A percentile compares a stretch with the other conserved stretches of the same genome.
phyloP scores from a whole-genome alignment of 2,797 vertebrate genomes.

The Falco novaeseelandiae region DNA sequence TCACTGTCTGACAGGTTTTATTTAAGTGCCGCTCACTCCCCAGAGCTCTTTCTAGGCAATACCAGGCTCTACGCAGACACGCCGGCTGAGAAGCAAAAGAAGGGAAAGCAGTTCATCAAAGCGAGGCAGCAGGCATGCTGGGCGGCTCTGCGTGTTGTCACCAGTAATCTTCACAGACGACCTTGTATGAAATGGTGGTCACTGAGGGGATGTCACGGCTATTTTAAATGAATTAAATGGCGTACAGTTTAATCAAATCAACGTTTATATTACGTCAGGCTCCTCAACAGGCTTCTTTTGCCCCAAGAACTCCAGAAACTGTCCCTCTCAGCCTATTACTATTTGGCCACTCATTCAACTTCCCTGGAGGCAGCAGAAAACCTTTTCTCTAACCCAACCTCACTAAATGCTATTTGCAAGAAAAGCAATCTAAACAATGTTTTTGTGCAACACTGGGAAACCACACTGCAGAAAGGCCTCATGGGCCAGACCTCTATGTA shows the following conservation, averaged over 20 bases:
- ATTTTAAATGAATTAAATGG: neutral
- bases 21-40: neutral
- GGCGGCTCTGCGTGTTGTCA: neutral
- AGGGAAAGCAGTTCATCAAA: neutral
- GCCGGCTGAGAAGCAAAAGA: neutral
- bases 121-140: neutral
- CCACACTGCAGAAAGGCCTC: neutral
- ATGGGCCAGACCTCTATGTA: rapidly evolving
- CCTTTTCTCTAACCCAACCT: neutral
- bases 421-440: neutral
- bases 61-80: neutral
- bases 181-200: neutral
- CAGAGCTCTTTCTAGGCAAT: neutral
- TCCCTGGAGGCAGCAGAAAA: neutral
- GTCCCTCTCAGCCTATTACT: neutral
- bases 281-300: neutral
- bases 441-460: neutral
- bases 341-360: neutral
- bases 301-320: neutral
- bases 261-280: neutral
- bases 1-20: slow-evolving; percentile 57
- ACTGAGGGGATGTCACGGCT: neutral
- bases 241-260: neutral
- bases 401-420: neutral
- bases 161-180: neutral